These are phyloP conservation scores for Hemaris fuciformis DNA, from an alignment of 2,888 invertebrate species.

Conservation along the genomic window DNA sequence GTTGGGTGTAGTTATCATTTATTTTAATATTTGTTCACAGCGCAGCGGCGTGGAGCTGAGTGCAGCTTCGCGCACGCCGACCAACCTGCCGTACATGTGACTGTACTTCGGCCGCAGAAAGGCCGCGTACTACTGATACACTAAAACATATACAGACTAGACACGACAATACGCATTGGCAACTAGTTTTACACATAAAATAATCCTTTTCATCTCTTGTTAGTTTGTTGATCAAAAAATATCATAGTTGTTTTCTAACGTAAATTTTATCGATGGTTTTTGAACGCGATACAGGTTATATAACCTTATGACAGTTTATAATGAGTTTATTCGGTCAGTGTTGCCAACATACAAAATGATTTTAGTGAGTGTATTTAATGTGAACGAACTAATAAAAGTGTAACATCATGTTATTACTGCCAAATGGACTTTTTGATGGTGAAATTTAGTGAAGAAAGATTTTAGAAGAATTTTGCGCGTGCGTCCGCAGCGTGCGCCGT, in stretches of 20 bases:
- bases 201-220: too few relatives aligned
- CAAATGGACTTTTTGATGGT: conserved; percentile 44
- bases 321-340: background rate
- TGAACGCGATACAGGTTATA: too few relatives aligned
- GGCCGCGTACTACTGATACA: conserved; percentile 45
- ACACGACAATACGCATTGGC: background rate
- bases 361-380: background rate
- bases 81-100: conserved; percentile 76
- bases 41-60: conserved; percentile 41
- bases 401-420: conserved; percentile 28
- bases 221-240: too few relatives aligned
- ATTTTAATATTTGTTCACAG: conserved; percentile 34
- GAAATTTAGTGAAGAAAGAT: conserved; percentile 35
- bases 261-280: too few relatives aligned
- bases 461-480: conserved; percentile 45
- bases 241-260: too few relatives aligned
- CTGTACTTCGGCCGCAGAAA: conserved; percentile 54
- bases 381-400: background rate
- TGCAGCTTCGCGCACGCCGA: conserved; percentile 44
- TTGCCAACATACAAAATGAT: background rate
- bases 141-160: background rate
- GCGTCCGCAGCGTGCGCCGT: conserved; percentile 19
- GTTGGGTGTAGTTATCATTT: too few relatives aligned
- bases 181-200: too few relatives aligned
- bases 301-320: too few relatives aligned